Base-by-base conservation (phyloP, 2,797 vertebrate species). In the Rousettus madagascariensis region DNA sequence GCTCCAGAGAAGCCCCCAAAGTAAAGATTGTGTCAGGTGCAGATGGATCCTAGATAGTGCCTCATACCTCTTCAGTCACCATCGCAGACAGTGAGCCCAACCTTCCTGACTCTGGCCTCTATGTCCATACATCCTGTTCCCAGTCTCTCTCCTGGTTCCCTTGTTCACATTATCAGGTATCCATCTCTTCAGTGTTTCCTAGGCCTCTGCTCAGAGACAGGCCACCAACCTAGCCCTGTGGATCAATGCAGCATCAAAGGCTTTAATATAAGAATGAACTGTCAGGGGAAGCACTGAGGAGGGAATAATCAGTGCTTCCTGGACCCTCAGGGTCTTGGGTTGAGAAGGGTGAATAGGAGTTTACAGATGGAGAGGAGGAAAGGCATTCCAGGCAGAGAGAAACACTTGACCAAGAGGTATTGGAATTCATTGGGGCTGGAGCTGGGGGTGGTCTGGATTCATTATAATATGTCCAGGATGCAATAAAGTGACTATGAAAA, bases 401-500 rank as follows among this genome's bases (percentile, higher is more conserved):
- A 26, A 82, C 46, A 26, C 36, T n/a, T 83, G 69, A 36, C 8
- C 53, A 16, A 38, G 84, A 53, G 57, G 17, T 57, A 22, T 1
- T 6, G 30, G 85, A 65, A 43, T 55, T 91, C 6, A 6, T 1
- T 33, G 63, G 86, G 8, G 36, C 43, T 75, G 46, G 36, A 75
- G 65, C 46, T 43, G 30, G 55, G 17, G 59, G 22, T 53, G 46
- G n/a, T 19, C 71, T 83, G 82, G 30, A 78, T 19, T 66, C n/a
- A 49, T 49, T 49, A 49, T 57, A 28, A 11, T 49, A 55, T 38
- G 63, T 53, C 59, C 90, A 79, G 65, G 43, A 61, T 85, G 26
- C 30, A 97, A 96, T 96, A 97, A 97, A 97, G 89, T 89, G 55
- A 92, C 82, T 86, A 41, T 78, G 59, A n/a, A n/a, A 86, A 51